Conservation (phyloP, 2,888 invertebrate species). For the Conchocele bisecta region DNA sequence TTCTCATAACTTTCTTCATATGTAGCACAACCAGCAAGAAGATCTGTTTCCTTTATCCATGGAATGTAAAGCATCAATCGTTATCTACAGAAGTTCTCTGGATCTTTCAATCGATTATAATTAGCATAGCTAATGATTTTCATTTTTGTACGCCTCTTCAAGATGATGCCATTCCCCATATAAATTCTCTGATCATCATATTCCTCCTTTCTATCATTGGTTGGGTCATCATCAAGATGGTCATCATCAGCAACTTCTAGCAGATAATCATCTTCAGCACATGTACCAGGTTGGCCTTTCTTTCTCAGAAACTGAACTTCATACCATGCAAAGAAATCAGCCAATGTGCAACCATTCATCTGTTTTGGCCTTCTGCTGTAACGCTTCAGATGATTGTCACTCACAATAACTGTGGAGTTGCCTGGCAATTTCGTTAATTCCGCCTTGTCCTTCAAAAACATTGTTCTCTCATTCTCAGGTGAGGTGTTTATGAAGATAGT, state of each 20-base stretch:
- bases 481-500: slow-evolving; percentile 49
- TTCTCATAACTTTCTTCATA: slow-evolving; percentile 39
- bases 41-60: slow-evolving; percentile 66
- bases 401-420: slow-evolving; percentile 36
- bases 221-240: slow-evolving; percentile 17
- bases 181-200: too few relatives aligned
- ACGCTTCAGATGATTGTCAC: slow-evolving; percentile 40
- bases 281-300: too few relatives aligned
- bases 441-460: slow-evolving; percentile 29
- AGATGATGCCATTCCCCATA: too few relatives aligned
- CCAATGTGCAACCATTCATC: slow-evolving; percentile 26
- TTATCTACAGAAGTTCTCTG: slow-evolving; percentile 65
- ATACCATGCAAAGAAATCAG: slow-evolving; percentile 51
- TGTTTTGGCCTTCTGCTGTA: slow-evolving; percentile 42
- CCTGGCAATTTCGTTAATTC: slow-evolving; percentile 35
- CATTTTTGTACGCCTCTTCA: too few relatives aligned
- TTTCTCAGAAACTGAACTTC: too few relatives aligned
- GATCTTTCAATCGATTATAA: slow-evolving; percentile 50
- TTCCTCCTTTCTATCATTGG: too few relatives aligned
- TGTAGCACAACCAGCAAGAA: slow-evolving; percentile 14
- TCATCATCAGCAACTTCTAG: slow-evolving; percentile 22
- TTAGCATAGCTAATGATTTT: too few relatives aligned
- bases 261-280: slow-evolving; percentile 13
- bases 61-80: slow-evolving; percentile 69
- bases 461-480: slow-evolving; percentile 26